phyloP scores from a whole-genome alignment of 2,888 invertebrate genomes.

The Coenonympha glycerion region DNA sequence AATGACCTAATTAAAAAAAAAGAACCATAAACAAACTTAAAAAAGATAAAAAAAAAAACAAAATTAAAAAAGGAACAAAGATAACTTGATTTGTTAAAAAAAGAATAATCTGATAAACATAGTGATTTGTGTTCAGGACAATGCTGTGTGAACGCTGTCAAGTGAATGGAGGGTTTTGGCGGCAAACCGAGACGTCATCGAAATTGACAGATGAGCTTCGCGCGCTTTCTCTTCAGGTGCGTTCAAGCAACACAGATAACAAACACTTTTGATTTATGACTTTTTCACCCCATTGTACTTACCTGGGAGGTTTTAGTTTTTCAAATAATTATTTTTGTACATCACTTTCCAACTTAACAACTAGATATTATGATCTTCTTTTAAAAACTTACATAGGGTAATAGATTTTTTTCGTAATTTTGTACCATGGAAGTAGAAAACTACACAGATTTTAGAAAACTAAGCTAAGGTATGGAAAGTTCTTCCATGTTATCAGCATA shows the following conservation, averaged over 20 bases:
- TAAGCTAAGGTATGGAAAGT: no score
- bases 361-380: no score
- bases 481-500: no score
- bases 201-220: conserved; percentile 65
- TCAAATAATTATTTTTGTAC: conserved; percentile 6
- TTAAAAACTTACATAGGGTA: no score
- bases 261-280: conserved; percentile 37
- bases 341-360: neutral
- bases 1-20: neutral
- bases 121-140: conserved; percentile 49
- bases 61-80: neutral
- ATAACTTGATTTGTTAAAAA: neutral
- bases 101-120: no score
- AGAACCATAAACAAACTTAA: conserved; percentile 8
- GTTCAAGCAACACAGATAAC: conserved; percentile 59
- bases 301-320: conserved; percentile 10
- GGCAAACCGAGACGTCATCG: conserved; percentile 49
- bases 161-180: conserved; percentile 56
- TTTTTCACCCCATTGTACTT: conserved; percentile 22
- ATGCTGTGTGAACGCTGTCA: conserved; percentile 53
- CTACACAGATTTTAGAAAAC: no score
- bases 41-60: neutral
- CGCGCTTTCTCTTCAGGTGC: conserved; percentile 68
- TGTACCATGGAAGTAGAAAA: no score
- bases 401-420: no score